Base-by-base conservation (phyloP, 2,113 vertebrate genomes). In the Megaleporinus macrocephalus region DNA sequence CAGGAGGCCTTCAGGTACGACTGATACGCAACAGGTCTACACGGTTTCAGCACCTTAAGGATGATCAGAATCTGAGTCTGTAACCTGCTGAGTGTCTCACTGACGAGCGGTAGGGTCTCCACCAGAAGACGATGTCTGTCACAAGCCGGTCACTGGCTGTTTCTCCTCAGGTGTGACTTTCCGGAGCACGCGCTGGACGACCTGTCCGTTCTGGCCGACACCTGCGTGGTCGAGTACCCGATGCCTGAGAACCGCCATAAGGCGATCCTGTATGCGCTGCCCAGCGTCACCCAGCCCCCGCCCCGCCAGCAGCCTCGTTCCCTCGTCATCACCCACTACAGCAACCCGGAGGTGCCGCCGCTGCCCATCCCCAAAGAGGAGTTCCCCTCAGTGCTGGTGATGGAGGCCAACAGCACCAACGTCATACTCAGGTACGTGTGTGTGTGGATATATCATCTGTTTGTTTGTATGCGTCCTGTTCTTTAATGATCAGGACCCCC, bases 231-330 rank as follows among this genome's bases (percentile, higher is more conserved):
- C 75, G 95, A 96, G 86, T 96, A 96, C 81, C 91, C 93, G 1
- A 89, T 95, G 7, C 92, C 93, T 2, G 89, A 90, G 69, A 91
- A 94, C 74, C 95, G 94, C 5, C 93, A 87, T 41, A 97, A 95
- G 89, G 96, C 96, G 20, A 98, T 99, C 81, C 91, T 99, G 2
- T 98, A 97, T 83, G 87, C 93, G 75, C 94, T 94, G 77, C 85
- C 91, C 9, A 90, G 62, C 0, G 10, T 41, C 16, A 89, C 88
- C 30, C 88, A 92, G 84, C 81, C 86, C 49, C 78, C 83, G 72
- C 92, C 90, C 3, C 49, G 33, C 55, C 76, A 84, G 12, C 59
- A 72, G 75, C 57, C 79, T 36, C 47, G 55, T 2, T 79, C 76
- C 3, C 55, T 44, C 41, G 9, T 36, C 59, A 86, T 30, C 88